Base-by-base conservation (phyloP, 1,140 invertebrate genomes). In the Caenorhabditis inopinata region DNA sequence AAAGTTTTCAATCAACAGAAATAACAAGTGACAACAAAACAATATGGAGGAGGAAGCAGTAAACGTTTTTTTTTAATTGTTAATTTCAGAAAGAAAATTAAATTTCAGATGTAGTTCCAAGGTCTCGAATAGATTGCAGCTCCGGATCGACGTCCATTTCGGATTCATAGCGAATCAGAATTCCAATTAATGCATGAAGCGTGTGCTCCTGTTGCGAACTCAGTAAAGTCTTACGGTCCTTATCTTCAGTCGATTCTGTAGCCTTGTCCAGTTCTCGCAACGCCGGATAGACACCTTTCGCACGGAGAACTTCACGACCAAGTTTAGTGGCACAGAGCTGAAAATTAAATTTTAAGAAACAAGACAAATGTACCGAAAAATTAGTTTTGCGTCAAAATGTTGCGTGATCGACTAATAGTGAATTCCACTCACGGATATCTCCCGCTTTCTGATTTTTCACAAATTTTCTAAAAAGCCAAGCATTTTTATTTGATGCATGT, bases 91-190 rank as follows among this genome's bases (percentile, higher is more conserved):
- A n/a, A n/a, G n/a, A n/a, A n/a, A n/a, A n/a, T n/a, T n/a, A n/a
- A n/a, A n/a, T n/a, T n/a, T n/a, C n/a, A n/a, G n/a, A n/a, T n/a
- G n/a, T n/a, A 7, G 38, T 35, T 32, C 79, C 73, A 16, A 81
- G 73, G 1, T 73, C 74, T 1, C 78, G 62, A 45, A 83, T 80
- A 14, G 81, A 76, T 18, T 79, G 29, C 9, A 83, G 32, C 11
- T 77, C 25, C 62, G 73, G 79, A 48, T 83, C 80, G 46, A 83
- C 48, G 16, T 75, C 76, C 82, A 83, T 79, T 78, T 83, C 83
- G 7, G 78, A 53, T 53, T 83, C 83, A 49, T 83, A 83, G 18
- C 83, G 76, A 45, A 83, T 83, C 11, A 83, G 83, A 45, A 83
- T 73, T 23, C 83, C 83, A 32, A 83, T 83, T 18, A 83, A 38